A percentile compares a stretch with the other conserved stretches of the same genome.
phyloP scores from a whole-genome alignment of 2,888 invertebrate species.

The Trachelus troglodyta region DNA sequence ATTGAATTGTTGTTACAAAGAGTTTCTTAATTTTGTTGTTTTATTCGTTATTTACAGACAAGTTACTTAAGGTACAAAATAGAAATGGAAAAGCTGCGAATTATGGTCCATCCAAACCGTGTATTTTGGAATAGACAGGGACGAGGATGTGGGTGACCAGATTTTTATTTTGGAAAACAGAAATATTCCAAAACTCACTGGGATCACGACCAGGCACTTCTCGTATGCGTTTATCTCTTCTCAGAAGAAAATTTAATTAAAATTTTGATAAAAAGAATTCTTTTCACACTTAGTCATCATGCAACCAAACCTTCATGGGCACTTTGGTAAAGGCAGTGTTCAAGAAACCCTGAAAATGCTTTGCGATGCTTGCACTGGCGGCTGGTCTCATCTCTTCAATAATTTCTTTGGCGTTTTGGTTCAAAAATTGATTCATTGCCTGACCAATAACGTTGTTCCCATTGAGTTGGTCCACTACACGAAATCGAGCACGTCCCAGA shows the following conservation, averaged over 20 bases:
- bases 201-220: background rate
- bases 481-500: constrained; percentile 77
- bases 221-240: background rate
- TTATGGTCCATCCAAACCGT: background rate
- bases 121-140: background rate
- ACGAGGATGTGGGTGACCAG: background rate
- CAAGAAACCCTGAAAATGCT: constrained; percentile 79
- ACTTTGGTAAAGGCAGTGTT: constrained; percentile 79
- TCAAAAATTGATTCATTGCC: constrained; percentile 86
- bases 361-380: constrained; percentile 77
- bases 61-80: background rate
- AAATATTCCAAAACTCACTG: background rate
- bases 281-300: constrained; percentile 41
- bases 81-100: background rate
- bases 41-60: background rate
- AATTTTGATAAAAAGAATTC: background rate
- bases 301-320: constrained; percentile 78
- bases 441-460: constrained; percentile 83
- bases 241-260: background rate
- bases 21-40: background rate
- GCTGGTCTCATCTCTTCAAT: constrained; percentile 86
- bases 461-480: constrained; percentile 78
- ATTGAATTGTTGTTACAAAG: background rate
- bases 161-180: background rate
- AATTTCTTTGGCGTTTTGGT: constrained; percentile 83